Base-by-base conservation (phyloP, 2,888 invertebrate genomes). In the Gandaritis pyraliata region DNA sequence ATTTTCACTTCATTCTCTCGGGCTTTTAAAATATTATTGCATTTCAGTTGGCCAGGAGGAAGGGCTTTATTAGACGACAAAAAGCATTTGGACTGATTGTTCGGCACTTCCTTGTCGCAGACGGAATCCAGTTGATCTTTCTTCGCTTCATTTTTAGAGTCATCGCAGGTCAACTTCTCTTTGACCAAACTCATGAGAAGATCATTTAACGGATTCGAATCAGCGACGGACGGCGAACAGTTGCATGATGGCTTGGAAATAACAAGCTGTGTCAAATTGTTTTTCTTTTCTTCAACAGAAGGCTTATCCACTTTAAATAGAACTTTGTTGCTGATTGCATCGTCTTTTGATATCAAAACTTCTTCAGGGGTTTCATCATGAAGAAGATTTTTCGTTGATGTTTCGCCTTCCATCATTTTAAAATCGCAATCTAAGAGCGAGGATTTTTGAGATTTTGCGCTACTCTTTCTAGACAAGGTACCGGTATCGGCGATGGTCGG, bases 11-110 rank as follows among this genome's bases (percentile, higher is more conserved):
- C 92, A 72, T 83, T 91, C 73, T 93, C 87, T 74, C 93, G 94
- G 87, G 97, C 97, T 94, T 98, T 98, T 57, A 98, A 92, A 82
- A 98, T 98, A 66, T 91, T 98, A 69, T 91, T 98, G 89, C 98
- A 98, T 89, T 98, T 98, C 66, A 98, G 94, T 81, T 98, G 97
- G 69, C 97, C 97, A 8, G 97, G 97, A 48, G 98, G 97, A 62
- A 98, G 94, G 18, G 96, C 95, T 75, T 95, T 95, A 29, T 93
- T 94, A 39, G 94, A 94, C 46, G 94, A 87, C 71, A 94, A 91
- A 70, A 95, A 94, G 80, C 94, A 93, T 81, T 94, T 94, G 47
- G 93, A 90, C 82, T 94, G 94, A 86, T 96, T 96, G 78, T 96
- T 96, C 59, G 95, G 95, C 72, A 95, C 90, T 79, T 95, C 94